Percentiles rank a stretch among this genome's conserved stretches.
These are phyloP conservation scores for Pteronura brasiliensis DNA, from an alignment of 2,113 vertebrate species.

Conservation along the genomic window DNA sequence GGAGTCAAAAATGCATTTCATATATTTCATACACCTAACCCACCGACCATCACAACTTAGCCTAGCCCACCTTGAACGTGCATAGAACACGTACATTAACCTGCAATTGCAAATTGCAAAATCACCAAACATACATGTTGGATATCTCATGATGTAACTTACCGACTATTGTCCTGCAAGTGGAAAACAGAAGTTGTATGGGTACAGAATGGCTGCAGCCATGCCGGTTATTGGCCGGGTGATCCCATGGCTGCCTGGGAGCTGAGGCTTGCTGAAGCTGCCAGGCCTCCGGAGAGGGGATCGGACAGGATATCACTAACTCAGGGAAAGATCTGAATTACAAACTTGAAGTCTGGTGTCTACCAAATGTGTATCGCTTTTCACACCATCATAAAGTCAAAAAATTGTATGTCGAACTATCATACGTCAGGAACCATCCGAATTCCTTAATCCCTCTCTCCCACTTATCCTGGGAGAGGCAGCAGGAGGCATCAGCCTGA, in stretches of 20 bases:
- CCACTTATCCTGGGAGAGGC: neutral
- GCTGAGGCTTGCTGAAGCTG: neutral
- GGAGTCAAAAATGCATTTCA: neutral
- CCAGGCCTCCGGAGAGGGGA: neutral
- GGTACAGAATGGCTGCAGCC: neutral
- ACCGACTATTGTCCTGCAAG: neutral
- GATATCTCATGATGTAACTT: neutral
- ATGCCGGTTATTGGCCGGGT: neutral
- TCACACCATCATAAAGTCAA: neutral
- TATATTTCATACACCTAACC: neutral
- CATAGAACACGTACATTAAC: neutral
- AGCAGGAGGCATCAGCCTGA: neutral
- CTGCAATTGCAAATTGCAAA: neutral
- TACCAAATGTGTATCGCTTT: neutral
- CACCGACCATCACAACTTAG: neutral
- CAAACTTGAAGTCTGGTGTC: neutral
- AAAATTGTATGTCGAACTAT: neutral
- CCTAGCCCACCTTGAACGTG: neutral
- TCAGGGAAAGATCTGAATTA: neutral
- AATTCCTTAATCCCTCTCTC: slow-evolving; percentile 12
- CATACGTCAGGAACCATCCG: neutral
- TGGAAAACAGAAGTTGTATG: neutral
- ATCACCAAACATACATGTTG: neutral
- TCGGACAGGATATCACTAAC: neutral
- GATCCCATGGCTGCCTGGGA: neutral